phyloP scores from a whole-genome alignment of 1,140 invertebrate species.

The Drosophila quadrilineata region DNA sequence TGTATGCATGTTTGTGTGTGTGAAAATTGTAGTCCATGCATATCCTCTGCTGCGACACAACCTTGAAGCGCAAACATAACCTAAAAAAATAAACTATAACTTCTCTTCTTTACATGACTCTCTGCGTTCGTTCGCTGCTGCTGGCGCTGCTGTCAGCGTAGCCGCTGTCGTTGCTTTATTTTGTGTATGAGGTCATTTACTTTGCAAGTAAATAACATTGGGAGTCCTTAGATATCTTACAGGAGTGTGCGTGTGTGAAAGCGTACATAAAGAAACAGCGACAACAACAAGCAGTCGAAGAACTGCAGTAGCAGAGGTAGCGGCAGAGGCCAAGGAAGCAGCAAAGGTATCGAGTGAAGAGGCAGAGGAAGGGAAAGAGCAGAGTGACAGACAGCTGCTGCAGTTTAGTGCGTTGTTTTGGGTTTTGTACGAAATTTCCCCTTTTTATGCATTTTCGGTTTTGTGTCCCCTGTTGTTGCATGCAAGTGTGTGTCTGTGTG shows the following conservation, averaged over 20 bases:
- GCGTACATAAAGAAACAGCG: conserved; percentile 14
- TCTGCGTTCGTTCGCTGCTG: conserved; percentile 21
- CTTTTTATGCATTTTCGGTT: conserved; percentile 41
- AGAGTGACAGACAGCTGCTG: conserved; percentile 70
- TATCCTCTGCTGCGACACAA: conserved; percentile 46
- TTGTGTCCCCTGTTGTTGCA: not conserved
- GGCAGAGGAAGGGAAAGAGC: no score
- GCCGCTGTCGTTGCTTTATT: conserved; percentile 5
- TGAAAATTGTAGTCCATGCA: conserved; percentile 20
- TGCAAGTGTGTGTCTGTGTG: conserved; percentile 2
- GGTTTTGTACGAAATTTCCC: conserved; percentile 47
- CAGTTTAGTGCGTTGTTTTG: conserved; percentile 46
- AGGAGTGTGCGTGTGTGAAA: conserved; percentile 10
- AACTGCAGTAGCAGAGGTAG: conserved; percentile 15
- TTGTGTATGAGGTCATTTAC: conserved; percentile 70
- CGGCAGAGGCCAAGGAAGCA: no score
- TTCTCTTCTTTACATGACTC: conserved; percentile 33
- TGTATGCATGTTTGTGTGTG: not conserved
- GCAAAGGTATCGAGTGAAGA: no score
- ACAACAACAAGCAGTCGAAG: conserved; percentile 10
- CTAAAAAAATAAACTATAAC: no score
- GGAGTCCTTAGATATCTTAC: conserved; percentile 35
- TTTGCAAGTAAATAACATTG: conserved; percentile 33
- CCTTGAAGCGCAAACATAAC: conserved; percentile 68
- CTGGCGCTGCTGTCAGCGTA: not conserved